Conservation (phyloP, 1,140 invertebrate species). For the Trypoxylus dichotomus region DNA sequence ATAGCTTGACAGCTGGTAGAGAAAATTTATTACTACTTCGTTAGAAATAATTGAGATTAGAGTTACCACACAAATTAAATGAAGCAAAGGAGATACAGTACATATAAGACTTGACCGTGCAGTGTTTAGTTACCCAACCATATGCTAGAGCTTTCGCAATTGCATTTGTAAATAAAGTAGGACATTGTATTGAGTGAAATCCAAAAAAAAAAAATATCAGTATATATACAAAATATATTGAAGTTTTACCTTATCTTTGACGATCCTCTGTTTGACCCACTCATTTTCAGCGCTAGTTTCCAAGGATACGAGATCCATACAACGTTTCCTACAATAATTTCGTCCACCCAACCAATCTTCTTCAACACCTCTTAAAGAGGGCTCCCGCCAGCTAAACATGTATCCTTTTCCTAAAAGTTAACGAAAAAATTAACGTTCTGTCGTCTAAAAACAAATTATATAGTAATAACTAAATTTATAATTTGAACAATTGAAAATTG, state of each 20-base stretch:
- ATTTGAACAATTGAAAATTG: too few relatives aligned
- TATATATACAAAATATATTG: background rate
- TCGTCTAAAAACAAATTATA: too few relatives aligned
- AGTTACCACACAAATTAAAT: background rate
- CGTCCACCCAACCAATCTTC: conserved; percentile 79
- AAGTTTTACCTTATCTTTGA: conserved; percentile 69
- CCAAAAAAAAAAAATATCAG: too few relatives aligned
- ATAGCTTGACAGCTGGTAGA: background rate
- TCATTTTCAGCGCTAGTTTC: conserved; percentile 82
- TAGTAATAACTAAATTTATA: too few relatives aligned
- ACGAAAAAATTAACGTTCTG: background rate
- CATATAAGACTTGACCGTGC: too few relatives aligned
- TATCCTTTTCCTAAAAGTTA: conserved; percentile 66
- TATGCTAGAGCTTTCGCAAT: too few relatives aligned
- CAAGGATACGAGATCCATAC: conserved; percentile 83
- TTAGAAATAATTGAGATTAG: background rate
- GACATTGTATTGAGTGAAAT: too few relatives aligned
- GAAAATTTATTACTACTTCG: background rate
- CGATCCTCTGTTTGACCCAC: conserved; percentile 75
- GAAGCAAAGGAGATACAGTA: background rate
- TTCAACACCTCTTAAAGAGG: conserved; percentile 68
- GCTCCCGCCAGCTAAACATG: conserved; percentile 83
- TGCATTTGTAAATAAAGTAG: too few relatives aligned
- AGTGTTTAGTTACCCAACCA: too few relatives aligned
- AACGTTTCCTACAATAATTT: conserved; percentile 80